Evolutionary conservation across 2,888 invertebrate genomes (phyloP), one percentile per base, ranked within the genome.

Genomic region (Philaethria dido): DNA sequence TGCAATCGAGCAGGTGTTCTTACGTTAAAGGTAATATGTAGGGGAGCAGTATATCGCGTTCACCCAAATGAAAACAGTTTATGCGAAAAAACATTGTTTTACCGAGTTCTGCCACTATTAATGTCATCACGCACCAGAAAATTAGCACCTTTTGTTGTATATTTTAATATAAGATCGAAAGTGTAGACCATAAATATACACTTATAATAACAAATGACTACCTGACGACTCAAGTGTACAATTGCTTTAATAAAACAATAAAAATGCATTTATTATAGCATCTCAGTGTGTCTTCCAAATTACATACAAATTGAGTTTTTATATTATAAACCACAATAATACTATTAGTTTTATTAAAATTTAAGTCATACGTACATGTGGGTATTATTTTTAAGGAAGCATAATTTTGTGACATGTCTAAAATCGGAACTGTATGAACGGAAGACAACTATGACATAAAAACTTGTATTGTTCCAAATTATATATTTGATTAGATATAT

Each of bases 71-170:
- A 85, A 82, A 84, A 66, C 66, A 69, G 25, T 64, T 66, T 62
- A 69, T 55, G 69, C 62, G 42, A 72, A 70, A 69, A 87, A 86
- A 84, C 79, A 85, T 81, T 82, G 69, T 84, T 84, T 78, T 80
- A 78, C 80, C 74, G 76, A 79, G 76, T 78, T 81, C 81, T 68
- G 78, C 74, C 70, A 79, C 85, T 82, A 88, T 92, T 92, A 92
- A 85, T 88, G 86, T 86, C 86, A 85, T 86, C 90, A 88, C 78
- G 75, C 78, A 73, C 80, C 89, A 88, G 86, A 91, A 92, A 91
- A 92, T 92, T 87, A 83, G 85, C 85, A 83, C 82, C 86, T 88
- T 87, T 85, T 85, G 85, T 29, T 86, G 84, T 85, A 85, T 86
- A 89, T 88, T 87, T 89, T 81, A 88, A 89, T 88, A 80, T 76